These are phyloP conservation scores for Echinarachnius parma DNA, from an alignment of 53 echinoderm and acorn worm genomes.

Conservation along the genomic window DNA sequence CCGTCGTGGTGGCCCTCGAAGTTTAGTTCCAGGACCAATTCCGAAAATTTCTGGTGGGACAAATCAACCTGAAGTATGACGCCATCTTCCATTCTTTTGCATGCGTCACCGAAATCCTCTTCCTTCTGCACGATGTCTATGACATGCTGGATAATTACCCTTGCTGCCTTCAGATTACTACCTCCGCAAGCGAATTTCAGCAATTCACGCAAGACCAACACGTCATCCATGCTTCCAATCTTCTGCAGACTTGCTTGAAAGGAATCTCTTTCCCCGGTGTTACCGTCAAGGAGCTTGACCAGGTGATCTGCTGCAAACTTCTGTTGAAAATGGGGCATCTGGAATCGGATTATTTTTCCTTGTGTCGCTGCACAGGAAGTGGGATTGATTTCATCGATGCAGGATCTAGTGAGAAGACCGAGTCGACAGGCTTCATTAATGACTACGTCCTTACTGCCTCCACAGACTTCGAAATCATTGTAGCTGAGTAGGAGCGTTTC, in stretches of 20 bases:
- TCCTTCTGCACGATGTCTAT: no score
- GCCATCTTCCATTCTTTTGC: no score
- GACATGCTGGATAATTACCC: background rate
- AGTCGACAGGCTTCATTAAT: background rate
- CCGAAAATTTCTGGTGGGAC: background rate
- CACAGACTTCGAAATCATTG: background rate
- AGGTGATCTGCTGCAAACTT: background rate
- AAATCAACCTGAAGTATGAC: background rate
- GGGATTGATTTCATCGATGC: background rate
- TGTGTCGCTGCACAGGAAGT: background rate
- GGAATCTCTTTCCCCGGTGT: background rate
- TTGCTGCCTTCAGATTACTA: background rate
- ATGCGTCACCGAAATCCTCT: no score
- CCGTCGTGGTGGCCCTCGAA: background rate
- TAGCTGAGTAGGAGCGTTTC: background rate
- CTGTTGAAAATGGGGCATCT: background rate
- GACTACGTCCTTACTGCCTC: background rate
- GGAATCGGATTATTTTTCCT: background rate
- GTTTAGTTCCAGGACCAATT: background rate
- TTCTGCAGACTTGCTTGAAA: background rate
- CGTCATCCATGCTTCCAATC: background rate
- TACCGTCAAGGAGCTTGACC: background rate
- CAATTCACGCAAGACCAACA: background rate
- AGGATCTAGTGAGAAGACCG: background rate
- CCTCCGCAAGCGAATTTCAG: background rate